Percentiles rank a stretch among this genome's conserved stretches.
Evolutionary conservation across 2,797 vertebrate species (phyloP).

Genomic region (Pagetopsis macropterus): DNA sequence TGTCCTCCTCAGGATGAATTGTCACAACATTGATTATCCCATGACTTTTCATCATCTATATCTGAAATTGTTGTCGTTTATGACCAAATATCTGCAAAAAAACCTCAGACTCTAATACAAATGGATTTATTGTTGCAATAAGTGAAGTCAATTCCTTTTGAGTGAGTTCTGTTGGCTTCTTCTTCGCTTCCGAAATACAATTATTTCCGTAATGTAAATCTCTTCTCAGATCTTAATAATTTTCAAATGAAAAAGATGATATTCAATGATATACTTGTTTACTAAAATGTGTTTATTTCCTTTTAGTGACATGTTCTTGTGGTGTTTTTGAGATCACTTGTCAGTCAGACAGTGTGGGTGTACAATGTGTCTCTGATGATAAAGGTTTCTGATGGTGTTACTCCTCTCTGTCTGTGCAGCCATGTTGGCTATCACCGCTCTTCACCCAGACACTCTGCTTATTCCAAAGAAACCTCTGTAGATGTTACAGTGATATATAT

Average conservation of each 20-base stretch:
- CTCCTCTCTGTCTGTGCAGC: conserved; percentile 6
- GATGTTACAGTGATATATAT: not conserved
- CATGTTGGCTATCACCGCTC: not conserved
- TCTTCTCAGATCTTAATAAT: not conserved
- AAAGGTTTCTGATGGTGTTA: conserved; percentile 9
- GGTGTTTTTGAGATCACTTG: no score
- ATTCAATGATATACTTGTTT: not conserved
- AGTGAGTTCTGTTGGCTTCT: not conserved
- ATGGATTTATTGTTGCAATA: no score
- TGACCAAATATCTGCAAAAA: not conserved
- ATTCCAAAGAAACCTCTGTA: not conserved
- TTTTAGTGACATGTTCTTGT: no score
- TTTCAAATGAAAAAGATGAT: not conserved
- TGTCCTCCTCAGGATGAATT: not conserved
- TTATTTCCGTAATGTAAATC: not conserved
- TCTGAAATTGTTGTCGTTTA: not conserved
- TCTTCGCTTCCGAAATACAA: not conserved
- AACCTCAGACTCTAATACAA: not conserved
- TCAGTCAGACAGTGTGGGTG: no score
- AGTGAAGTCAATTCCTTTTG: no score
- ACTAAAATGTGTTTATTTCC: not conserved
- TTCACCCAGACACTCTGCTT: not conserved
- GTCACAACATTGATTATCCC: not conserved
- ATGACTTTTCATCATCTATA: not conserved
- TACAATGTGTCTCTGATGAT: conserved; percentile 2